A percentile compares a stretch with the other conserved stretches of the same genome.
These are phyloP conservation scores for Xerus inauris DNA, from an alignment of 2,113 vertebrate species.

Conservation along the genomic window DNA sequence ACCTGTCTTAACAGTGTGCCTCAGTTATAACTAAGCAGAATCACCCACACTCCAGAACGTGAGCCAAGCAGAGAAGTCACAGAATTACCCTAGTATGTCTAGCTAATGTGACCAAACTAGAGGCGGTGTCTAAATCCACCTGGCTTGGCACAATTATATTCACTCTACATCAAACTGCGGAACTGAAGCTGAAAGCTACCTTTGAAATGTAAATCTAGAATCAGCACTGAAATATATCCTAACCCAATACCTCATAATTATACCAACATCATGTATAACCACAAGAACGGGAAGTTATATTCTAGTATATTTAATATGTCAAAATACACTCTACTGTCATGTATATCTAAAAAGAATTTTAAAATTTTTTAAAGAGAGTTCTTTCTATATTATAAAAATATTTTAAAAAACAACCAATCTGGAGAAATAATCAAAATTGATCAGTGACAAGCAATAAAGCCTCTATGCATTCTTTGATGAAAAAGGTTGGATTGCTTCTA, in stretches of 20 bases:
- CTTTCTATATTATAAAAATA: too few species aligned
- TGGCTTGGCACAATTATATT: constrained; percentile 23
- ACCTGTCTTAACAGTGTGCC: neutral
- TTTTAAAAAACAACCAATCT: too few species aligned
- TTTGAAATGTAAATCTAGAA: neutral
- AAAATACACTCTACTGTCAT: too few species aligned
- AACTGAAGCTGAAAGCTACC: constrained; percentile 33
- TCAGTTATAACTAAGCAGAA: constrained; percentile 11
- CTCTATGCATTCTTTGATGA: neutral
- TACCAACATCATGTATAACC: neutral
- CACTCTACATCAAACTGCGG: constrained; percentile 26
- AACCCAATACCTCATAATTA: constrained; percentile 29
- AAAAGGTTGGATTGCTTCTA: neutral
- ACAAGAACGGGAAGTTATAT: too few species aligned
- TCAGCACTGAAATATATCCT: neutral
- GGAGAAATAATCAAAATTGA: constrained; percentile 47
- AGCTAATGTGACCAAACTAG: neutral
- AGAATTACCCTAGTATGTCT: neutral
- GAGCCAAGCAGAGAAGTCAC: neutral
- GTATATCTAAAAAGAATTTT: too few species aligned
- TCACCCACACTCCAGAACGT: neutral
- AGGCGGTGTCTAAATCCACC: constrained; percentile 36
- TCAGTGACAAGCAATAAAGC: constrained; percentile 23
- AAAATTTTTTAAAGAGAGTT: too few species aligned
- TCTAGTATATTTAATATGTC: too few species aligned